A percentile compares a stretch with the other conserved stretches of the same genome.
Evolutionary conservation across 2,888 invertebrate genomes (phyloP).

Genomic region (Masnerella sp.): DNA sequence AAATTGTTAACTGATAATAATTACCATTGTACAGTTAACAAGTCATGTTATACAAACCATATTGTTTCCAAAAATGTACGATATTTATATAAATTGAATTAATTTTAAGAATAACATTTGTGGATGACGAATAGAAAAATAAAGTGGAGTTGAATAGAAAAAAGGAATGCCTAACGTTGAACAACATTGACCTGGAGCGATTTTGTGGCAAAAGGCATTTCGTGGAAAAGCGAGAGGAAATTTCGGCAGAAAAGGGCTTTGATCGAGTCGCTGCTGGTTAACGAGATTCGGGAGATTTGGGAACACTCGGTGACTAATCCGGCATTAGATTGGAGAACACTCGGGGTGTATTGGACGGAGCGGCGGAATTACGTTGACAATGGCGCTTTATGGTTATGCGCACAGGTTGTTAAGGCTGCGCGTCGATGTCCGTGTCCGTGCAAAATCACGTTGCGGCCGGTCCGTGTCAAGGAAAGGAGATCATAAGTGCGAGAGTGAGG

Average conservation of each 20-base stretch:
- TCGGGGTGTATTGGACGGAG: too few relatives aligned
- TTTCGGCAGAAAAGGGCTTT: too few relatives aligned
- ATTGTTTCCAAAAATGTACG: too few relatives aligned
- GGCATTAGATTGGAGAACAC: background rate
- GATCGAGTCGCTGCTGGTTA: too few relatives aligned
- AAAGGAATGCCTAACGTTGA: too few relatives aligned
- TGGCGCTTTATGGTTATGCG: conserved; percentile 35
- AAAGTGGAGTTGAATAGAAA: too few relatives aligned
- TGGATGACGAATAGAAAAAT: too few relatives aligned
- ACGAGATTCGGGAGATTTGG: conserved; percentile 19
- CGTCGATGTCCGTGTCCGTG: conserved; percentile 54
- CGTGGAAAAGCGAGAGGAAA: conserved; percentile 4
- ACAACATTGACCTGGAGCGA: too few relatives aligned
- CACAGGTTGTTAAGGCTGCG: conserved; percentile 35
- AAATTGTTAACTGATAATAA: conserved; percentile 18
- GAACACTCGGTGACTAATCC: conserved; percentile 20
- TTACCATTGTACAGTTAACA: conserved; percentile 4
- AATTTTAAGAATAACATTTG: too few relatives aligned
- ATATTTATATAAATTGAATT: too few relatives aligned
- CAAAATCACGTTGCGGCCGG: conserved; percentile 54
- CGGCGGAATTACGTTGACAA: too few relatives aligned
- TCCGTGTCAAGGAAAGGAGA: conserved; percentile 56
- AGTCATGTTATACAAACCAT: too few relatives aligned
- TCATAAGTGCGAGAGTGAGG: conserved; percentile 54
- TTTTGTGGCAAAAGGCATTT: background rate